Conservation (phyloP, 2,888 invertebrate species). For the Seladonia tumulorum region DNA sequence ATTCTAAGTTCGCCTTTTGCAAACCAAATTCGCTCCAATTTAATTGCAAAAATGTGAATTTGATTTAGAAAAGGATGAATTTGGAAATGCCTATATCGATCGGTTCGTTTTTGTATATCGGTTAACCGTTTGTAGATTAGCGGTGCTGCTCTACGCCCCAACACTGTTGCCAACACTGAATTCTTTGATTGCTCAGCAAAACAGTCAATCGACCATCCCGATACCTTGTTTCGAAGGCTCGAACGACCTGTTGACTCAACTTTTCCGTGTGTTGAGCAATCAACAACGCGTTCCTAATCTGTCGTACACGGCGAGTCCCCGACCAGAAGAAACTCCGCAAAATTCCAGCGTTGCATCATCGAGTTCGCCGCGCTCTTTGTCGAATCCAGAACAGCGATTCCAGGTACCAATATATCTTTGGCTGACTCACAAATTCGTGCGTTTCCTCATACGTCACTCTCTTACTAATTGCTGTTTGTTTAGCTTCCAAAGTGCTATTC, state of each 20-base stretch:
- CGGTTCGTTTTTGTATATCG: not conserved
- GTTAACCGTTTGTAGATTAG: slow-evolving; percentile 42
- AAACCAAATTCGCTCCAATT: not conserved
- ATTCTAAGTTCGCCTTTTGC: not conserved
- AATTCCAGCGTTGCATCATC: not conserved
- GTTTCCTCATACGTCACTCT: not conserved
- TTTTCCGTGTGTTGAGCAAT: slow-evolving; percentile 49
- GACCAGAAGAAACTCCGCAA: slow-evolving; percentile 8
- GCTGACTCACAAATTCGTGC: not conserved
- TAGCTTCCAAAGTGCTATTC: not conserved
- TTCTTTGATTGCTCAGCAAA: slow-evolving; percentile 56
- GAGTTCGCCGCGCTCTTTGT: not conserved
- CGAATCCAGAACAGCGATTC: slow-evolving; percentile 1
- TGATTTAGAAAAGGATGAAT: not conserved
- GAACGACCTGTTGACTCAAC: slow-evolving; percentile 56
- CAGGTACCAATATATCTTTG: not conserved
- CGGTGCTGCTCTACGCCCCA: slow-evolving; percentile 61
- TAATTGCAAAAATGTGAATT: not conserved
- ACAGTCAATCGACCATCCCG: slow-evolving; percentile 39
- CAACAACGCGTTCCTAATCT: slow-evolving; percentile 57
- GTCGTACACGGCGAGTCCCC: slow-evolving; percentile 16
- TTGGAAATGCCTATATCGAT: not conserved
- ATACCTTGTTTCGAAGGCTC: slow-evolving; percentile 50
- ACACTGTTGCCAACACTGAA: slow-evolving; percentile 60
- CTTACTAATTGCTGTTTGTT: not conserved